Base-by-base conservation (phyloP, 1,140 invertebrate genomes). In the Leptinotarsa lineolata region DNA sequence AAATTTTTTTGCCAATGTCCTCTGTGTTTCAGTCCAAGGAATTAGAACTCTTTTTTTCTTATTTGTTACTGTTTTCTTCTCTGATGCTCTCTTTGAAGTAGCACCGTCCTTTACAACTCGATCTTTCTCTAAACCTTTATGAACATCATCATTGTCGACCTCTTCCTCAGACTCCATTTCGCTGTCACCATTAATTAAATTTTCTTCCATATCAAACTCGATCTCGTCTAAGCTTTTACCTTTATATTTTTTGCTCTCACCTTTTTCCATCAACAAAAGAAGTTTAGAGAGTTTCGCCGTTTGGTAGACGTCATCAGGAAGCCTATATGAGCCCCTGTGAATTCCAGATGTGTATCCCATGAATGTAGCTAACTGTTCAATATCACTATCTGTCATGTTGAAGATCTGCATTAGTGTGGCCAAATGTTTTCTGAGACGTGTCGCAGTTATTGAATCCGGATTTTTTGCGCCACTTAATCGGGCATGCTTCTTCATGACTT, bases 181-280 rank as follows among this genome's bases (percentile, higher is more conserved):
- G 46, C 46, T 48, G 12, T 48, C 46, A 48, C 70, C 11, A 21
- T 39, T 46, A 18, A 76, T 18, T 60, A 73, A 39, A 44, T 81
- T 66, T 75, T 78, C 67, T 70, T 81, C 80, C 54, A 81, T 65
- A 75, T 83, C 70, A 22, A 83, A 68, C 15, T 83, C 76, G 61
- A 83, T 83, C 63, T 84, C 82, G 59, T 83, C 79, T 16, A 83
- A 61, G 65, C 74, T 69, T 18, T 77, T 84, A 83, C 78, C 79
- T 80, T 77, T 82, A 65, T 64, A 83, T 54, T 73, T n/a, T 46
- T 75, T 77, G 63, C 77, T 80, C 74, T 79, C 72, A 3, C 82
- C 39, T 16, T 63, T 69, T 21, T 74, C 72, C n/a, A 68, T 16
- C n/a, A 74, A 39, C n/a, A n/a, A n/a, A n/a, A n/a, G n/a, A n/a